Conservation (phyloP, 2,113 vertebrate species). For the Nothocercus nigrocapillus region DNA sequence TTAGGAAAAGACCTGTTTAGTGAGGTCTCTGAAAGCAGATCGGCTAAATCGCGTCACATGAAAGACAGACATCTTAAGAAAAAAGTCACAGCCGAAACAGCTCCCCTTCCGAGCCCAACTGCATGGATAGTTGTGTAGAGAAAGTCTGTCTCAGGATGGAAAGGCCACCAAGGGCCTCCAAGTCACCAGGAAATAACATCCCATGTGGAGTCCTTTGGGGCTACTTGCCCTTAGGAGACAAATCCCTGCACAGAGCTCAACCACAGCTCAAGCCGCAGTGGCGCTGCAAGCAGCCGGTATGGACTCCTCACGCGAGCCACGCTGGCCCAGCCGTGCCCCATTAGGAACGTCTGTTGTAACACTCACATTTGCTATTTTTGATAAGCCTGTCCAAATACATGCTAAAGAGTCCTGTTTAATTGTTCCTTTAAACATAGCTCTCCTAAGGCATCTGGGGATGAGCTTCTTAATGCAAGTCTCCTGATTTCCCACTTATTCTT, state of each 20-base stretch:
- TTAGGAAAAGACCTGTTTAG: background rate
- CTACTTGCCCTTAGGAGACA: background rate
- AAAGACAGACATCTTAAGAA: background rate
- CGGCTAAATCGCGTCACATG: background rate
- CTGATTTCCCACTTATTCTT: background rate
- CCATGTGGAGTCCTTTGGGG: background rate
- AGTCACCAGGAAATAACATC: background rate
- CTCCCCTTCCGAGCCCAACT: background rate
- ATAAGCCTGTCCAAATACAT: background rate
- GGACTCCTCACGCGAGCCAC: background rate
- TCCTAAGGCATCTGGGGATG: background rate
- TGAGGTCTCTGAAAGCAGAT: background rate
- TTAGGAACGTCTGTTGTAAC: background rate
- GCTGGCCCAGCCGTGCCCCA: background rate
- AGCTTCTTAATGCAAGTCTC: background rate
- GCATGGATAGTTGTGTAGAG: background rate
- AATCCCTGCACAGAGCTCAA: background rate
- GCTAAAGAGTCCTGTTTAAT: no score
- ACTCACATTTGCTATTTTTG: background rate
- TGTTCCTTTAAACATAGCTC: background rate
- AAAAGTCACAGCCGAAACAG: background rate
- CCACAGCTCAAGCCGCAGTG: background rate
- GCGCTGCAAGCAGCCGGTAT: background rate
- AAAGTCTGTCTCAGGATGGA: rapidly evolving
- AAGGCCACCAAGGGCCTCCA: rapidly evolving